Base-by-base conservation (phyloP, 2,888 invertebrate genomes). In the Patella pellucida region DNA sequence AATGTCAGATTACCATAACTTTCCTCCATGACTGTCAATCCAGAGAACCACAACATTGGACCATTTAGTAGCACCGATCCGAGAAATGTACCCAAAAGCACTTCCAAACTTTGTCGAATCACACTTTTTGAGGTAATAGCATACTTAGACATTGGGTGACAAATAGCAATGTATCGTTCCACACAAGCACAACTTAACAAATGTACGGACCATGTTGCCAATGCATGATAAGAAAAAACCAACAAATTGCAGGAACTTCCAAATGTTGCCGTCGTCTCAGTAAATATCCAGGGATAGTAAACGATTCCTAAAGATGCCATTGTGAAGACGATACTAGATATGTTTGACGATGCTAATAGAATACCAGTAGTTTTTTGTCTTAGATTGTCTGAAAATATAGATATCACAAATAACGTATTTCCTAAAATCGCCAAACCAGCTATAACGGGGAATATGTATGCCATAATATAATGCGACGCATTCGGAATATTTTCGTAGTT, bases 151-250 rank as follows among this genome's bases (percentile, higher is more conserved):
- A 62, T 15, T 3, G 62, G 19, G 14, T 62, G 62, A 23, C 62
- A 62, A 23, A 62, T 62, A 4, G 62, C 12, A 23, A 62, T 62
- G 14, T 62, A 62, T 12, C 62, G 62, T 11, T 62, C 62, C 23
- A 62, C 23, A 19, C 62, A 62, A 12, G 62, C 62, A 62, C 19
- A 62, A 19, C 19, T 19, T 62, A 62, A 62, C 5, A 62, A 15
- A 62, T 62, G 23, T 12, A 62, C 62, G 23, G 62, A 62, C 62
- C 62, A 62, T 12, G 62, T 15, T 62, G 62, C 62, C 62, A 62
- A 14, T 11, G 14, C 62, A 23, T 62, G 62, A 23, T 62, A 62
- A 19, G 23, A 12, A 11, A 19, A 11, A 3, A 62, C 19, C 11
- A 62, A 14, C 19, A 19, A 23, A 14, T 62, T 62, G 23, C 62